Base-by-base conservation (phyloP, 2,797 vertebrate genomes). In the Sylvia borin region DNA sequence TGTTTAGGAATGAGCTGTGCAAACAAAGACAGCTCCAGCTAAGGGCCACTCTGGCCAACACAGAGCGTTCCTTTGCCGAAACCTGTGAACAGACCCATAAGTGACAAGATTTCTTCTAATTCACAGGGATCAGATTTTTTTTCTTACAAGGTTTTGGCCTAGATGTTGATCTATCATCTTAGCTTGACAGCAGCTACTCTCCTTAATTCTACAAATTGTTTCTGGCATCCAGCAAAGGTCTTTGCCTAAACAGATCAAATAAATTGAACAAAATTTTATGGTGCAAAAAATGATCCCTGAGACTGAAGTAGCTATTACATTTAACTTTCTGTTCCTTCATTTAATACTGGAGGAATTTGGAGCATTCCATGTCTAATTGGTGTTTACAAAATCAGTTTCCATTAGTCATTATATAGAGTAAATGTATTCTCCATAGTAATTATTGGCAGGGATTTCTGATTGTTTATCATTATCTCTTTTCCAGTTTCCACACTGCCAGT, bases 401-500 rank as follows among this genome's bases (percentile, higher is more conserved):
- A 29, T 57, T 83, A 9, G 13, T 74, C 43, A 60, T 60, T 81
- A 45, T 26, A 47, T 9, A 50, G 14, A 77, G 27, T 31, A 88
- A 31, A 9, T 57, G 40, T 8, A 48, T 11, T 77, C 25, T 53
- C 45, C 38, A 29, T 18, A 54, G 34, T 16, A 80, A n/a, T 79
- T 70, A 73, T 22, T 71, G 53, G 32, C 32, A 81, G 21, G 15
- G 38, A 43, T 67, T 84, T 64, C 40, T 66, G 26, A 71, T 85
- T 32, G 65, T 71, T 82, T 54, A 67, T 70, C 24, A 11, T 70
- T 80, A 24, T 66, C 77, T 81, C 31, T 80, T 90, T 92, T 95
- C 75, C 82, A 98, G 98, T 61, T 97, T 98, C 88, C 58, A 97
- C 72, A 97, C 92, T 9, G 82, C 6, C 29, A 71, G 8, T 31